Evolutionary conservation across 2,888 invertebrate genomes (phyloP).

Genomic region (Diloba caeruleocephala): DNA sequence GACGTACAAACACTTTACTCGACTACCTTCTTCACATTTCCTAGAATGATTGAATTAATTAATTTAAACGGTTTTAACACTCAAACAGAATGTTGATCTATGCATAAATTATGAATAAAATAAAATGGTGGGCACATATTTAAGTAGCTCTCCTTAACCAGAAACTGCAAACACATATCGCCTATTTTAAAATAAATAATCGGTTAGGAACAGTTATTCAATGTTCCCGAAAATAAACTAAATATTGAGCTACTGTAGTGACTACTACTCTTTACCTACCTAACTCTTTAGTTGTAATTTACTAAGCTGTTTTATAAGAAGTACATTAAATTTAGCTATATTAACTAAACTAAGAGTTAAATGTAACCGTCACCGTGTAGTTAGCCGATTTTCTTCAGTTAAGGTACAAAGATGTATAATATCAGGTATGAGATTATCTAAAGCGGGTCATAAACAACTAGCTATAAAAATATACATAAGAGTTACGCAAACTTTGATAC

Average conservation of each 20-base stretch:
- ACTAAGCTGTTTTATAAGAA: too few species aligned
- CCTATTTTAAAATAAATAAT: slow-evolving; percentile 37
- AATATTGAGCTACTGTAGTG: too few species aligned
- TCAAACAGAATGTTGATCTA: slow-evolving; percentile 36
- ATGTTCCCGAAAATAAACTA: too few species aligned
- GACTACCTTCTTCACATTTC: slow-evolving; percentile 38
- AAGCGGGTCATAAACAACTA: slow-evolving; percentile 1
- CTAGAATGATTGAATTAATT: slow-evolving; percentile 52
- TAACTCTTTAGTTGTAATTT: too few species aligned
- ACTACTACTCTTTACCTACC: too few species aligned
- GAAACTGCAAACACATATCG: slow-evolving; percentile 23
- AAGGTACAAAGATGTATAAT: too few species aligned
- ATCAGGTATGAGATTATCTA: too few species aligned
- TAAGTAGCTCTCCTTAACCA: slow-evolving; percentile 42
- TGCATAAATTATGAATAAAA: slow-evolving; percentile 49
- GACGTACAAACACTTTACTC: slow-evolving; percentile 50
- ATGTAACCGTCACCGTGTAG: too few species aligned
- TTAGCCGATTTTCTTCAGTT: too few species aligned
- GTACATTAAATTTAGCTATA: too few species aligned
- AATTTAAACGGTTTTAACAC: slow-evolving; percentile 50
- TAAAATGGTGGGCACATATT: slow-evolving; percentile 45
- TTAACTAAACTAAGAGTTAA: too few species aligned
- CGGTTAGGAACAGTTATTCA: slow-evolving; percentile 34
- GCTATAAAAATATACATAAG: slow-evolving; percentile 2
- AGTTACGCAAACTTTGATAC: slow-evolving; percentile 20